Evolutionary conservation across 2,797 vertebrate genomes (phyloP), one percentile per base, ranked within the genome.

Genomic region (Karalla daura): DNA sequence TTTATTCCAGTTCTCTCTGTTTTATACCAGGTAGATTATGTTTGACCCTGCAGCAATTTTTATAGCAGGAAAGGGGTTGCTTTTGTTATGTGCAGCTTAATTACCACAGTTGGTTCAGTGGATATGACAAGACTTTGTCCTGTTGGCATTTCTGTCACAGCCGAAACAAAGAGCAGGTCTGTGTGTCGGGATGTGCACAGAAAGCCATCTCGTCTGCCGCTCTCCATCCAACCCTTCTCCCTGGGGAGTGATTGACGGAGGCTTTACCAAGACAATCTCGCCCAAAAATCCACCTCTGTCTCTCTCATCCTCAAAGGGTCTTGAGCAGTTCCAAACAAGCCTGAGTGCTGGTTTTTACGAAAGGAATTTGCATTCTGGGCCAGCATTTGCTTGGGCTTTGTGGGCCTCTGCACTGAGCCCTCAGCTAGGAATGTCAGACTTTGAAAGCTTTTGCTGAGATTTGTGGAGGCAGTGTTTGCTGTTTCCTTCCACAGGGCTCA

Each of bases 311-410:
- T 81, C 54, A 74, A 80, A 75, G 59, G 63, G 69, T 80, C 74
- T 69, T 53, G 56, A 84, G 67, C 65, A 49, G 52, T 79, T 88
- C 78, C 86, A 84, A 84, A 78, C 46, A 76, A 70, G 75, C 70
- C 30, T 20, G 77, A 81, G 73, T 78, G 76, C 69, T 44, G 49
- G 1, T 74, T 84, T 45, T 76, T 60, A 37, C 5, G 1, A 73
- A 75, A 67, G 47, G 50, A 70, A 80, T 88, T 87, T 88, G 64
- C 76, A 87, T 85, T 89, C 70, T 53, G 47, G 53, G 59, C 63
- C 56, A 77, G 72, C 32, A 40, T 74, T 74, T 73, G 52, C 40
- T 56, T 49, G 47, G 73, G 64, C 51, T 79, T 51, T 72, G 59
- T 59, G 62, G 60, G 70, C 77, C 53, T 80, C 44, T 62, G 46